Percentiles rank a stretch among this genome's conserved stretches.
phyloP scores from a whole-genome alignment of 2,113 vertebrate genomes.

The Quiscalus mexicanus region DNA sequence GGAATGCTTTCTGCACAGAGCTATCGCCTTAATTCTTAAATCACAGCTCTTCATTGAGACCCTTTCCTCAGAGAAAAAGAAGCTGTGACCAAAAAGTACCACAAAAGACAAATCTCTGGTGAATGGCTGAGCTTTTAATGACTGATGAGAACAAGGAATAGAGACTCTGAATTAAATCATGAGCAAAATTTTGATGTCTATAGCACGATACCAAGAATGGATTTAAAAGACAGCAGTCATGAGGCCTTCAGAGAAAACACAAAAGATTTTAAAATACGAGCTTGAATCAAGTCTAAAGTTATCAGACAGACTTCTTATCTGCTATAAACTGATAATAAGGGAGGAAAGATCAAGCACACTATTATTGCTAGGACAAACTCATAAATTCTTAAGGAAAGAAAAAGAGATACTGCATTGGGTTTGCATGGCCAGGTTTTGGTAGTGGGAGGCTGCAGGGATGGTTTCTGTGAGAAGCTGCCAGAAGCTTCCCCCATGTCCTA shows the following conservation, averaged over 20 bases:
- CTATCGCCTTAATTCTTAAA: background rate
- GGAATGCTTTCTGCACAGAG: background rate
- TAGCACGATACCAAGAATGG: conserved; percentile 13
- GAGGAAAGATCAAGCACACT: background rate
- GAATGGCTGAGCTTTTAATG: conserved; percentile 42
- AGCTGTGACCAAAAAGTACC: background rate
- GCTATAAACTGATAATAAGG: background rate
- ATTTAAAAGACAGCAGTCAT: conserved; percentile 20
- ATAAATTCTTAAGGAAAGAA: background rate
- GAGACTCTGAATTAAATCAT: conserved; percentile 16
- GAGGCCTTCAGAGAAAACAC: background rate
- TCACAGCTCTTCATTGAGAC: conserved; percentile 8
- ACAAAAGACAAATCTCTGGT: conserved; percentile 41
- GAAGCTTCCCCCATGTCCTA: background rate
- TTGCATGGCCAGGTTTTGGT: background rate
- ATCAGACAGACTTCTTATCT: background rate
- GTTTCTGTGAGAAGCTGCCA: background rate
- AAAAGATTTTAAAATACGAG: conserved; percentile 33
- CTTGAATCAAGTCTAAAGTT: conserved; percentile 18
- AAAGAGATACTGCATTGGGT: background rate
- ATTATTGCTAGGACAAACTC: background rate
- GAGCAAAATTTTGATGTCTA: conserved; percentile 38
- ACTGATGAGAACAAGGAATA: conserved; percentile 30
- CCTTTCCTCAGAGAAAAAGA: conserved; percentile 1
- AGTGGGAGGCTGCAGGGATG: background rate